phyloP scores from a whole-genome alignment of 2,113 vertebrate genomes.

The Rhinoptilus africanus region DNA sequence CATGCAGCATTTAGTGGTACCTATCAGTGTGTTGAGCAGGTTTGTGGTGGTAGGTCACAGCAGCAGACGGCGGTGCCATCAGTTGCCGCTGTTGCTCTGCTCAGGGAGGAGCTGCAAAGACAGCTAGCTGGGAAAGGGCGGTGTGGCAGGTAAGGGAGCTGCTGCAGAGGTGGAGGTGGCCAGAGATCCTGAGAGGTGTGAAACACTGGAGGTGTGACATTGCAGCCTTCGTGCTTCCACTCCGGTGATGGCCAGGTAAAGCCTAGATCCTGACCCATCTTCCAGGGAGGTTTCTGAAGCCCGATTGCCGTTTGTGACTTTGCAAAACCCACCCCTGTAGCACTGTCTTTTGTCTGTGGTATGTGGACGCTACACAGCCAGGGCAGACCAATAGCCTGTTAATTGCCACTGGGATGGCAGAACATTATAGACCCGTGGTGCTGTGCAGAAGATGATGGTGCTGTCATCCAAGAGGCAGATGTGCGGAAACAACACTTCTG shows the following conservation, averaged over 20 bases:
- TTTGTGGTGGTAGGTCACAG: neutral
- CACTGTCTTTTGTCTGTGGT: neutral
- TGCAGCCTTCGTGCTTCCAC: neutral
- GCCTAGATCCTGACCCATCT: neutral
- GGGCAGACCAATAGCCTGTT: neutral
- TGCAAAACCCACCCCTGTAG: neutral
- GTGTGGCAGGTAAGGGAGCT: neutral
- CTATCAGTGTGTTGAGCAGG: neutral
- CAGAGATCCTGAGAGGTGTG: neutral
- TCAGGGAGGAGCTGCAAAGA: neutral
- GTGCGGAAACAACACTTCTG: neutral
- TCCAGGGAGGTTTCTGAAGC: neutral
- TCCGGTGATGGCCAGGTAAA: neutral
- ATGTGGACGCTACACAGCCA: neutral
- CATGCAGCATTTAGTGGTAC: neutral
- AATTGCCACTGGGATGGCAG: neutral
- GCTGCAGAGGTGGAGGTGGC: neutral
- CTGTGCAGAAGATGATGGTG: neutral
- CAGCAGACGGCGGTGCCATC: neutral
- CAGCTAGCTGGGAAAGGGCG: neutral
- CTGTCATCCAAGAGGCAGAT: neutral
- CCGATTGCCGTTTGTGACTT: neutral
- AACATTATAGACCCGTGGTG: neutral
- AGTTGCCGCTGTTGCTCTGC: neutral
- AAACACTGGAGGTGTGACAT: neutral